Base-by-base conservation (phyloP, 2,113 vertebrate species). In the Oenanthe oenanthe region DNA sequence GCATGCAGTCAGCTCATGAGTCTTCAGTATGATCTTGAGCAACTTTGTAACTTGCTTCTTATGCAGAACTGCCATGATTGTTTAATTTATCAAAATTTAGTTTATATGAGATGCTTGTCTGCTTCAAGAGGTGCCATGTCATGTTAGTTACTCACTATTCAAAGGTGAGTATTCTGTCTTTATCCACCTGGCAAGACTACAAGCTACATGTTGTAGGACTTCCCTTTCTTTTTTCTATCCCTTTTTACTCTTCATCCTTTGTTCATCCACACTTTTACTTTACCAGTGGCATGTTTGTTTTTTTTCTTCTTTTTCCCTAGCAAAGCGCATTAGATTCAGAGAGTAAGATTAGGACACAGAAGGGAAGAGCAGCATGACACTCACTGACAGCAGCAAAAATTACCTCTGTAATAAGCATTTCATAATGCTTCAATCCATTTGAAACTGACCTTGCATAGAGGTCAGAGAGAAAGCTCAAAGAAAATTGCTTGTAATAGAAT, bases 131-230 rank as follows among this genome's bases (percentile, higher is more conserved):
- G 57, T 81, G 76, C 58, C 36, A 2, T 76, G 22, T 72, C 4
- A 12, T 50, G 36, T 45, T 72, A 56, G 18, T 68, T 48, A 34
- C 22, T 50, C 6, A 4, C 36, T 36, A 0, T 57, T 85, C 15
- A 31, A 17, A 48, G 12, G 22, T 3, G 3, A 8, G 1, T 16
- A 0, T 73, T 10, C 42, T 61, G n/a, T 63, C 62, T 62, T 42
- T 48, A 16, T 40, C 32, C 12, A 63, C 3, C 17, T 78, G 66
- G 14, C 21, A 60, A n/a, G 57, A 32, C 13, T 73, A 8, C 6
- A 48, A 10, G 29, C 24, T 38, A 12, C 18, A 7, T 74, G 34
- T 51, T 63, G 13, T 29, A 65, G 24, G 4, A 7, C 50, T 89
- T 65, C 14, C 10, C 40, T 12, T 61, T 31, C 17, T 70, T 67